These are phyloP conservation scores for Aspidiotus destructor DNA, from an alignment of 2,888 invertebrate genomes.

Conservation along the genomic window DNA sequence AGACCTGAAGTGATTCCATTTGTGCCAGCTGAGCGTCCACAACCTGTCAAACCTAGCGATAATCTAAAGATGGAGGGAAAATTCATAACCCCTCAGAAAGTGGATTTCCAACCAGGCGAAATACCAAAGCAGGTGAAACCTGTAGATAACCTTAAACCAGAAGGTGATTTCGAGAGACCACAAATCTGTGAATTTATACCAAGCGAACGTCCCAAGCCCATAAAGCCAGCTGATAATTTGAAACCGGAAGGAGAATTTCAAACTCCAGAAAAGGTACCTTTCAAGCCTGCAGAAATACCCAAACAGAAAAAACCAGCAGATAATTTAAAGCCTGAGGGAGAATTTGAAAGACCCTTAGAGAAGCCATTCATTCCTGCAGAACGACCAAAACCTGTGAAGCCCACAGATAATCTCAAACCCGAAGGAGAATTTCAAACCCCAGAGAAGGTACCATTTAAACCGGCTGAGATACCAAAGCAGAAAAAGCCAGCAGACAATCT, in stretches of 20 bases:
- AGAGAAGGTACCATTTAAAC: constrained; percentile 37
- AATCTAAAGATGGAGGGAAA: constrained; percentile 46
- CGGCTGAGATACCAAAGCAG: constrained; percentile 41
- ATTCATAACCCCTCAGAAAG: constrained; percentile 41
- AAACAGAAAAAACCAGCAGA: constrained; percentile 41
- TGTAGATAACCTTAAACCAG: constrained; percentile 46
- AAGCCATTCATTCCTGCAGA: constrained; percentile 38
- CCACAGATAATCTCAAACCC: constrained; percentile 49
- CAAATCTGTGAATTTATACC: constrained; percentile 45
- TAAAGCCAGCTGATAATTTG: constrained; percentile 49
- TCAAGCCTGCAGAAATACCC: constrained; percentile 45
- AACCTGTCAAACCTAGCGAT: constrained; percentile 47
- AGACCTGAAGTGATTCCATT: constrained; percentile 43
- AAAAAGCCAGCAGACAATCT: constrained; percentile 50
- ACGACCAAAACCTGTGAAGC: constrained; percentile 40
- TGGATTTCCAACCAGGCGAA: constrained; percentile 39
- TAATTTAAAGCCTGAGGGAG: constrained; percentile 45
- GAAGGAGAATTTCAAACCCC: constrained; percentile 45
- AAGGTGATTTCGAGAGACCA: constrained; percentile 45
- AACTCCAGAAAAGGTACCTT: constrained; percentile 41
- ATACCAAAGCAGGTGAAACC: constrained; percentile 41
- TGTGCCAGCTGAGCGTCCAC: constrained; percentile 48
- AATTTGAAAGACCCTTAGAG: constrained; percentile 41
- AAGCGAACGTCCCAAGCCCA: constrained; percentile 46
- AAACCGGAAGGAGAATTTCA: constrained; percentile 47